Base-by-base conservation (phyloP, 2,113 vertebrate genomes). In the Mohoua ochrocephala region DNA sequence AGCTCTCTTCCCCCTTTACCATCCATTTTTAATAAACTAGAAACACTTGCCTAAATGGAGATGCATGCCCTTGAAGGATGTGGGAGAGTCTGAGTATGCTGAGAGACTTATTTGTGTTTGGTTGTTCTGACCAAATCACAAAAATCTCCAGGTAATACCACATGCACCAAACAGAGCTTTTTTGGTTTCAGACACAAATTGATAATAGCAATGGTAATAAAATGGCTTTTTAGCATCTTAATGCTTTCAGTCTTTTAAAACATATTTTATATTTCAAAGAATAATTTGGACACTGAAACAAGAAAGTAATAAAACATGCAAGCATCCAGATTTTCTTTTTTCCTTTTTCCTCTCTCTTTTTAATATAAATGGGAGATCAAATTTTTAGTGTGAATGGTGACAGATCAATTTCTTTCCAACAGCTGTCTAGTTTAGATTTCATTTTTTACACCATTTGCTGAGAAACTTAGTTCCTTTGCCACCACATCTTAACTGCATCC, bases 341-440 rank as follows among this genome's bases (percentile, higher is more conserved):
- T 33, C 2, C 17, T 35, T 57, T 17, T 1, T 4, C 3, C 5
- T 6, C 16, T 11, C 14, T 3, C 0, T 33, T 64, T 52, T 81
- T 21, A 49, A 28, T 69, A 45, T 47, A 73, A 80, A 19, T 26
- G 2, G 11, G 8, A 79, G 13, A 42, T 64, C 15, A 82, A 50
- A 35, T 54, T 85, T 89, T 89, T 91, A 61, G 3, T 7, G 3
- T 59, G 21, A 50, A 44, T 84, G 17, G 9, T 67, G 65, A 67
- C 26, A 89, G 33, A 80, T 53, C 12, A 31, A 11, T 74, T 88
- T 92, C 41, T 35, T 95, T 56, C 53, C 37, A 84, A 67, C 27
- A 52, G 11, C 19, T 78, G 8, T 77, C 50, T 63, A 60, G 30
- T 49, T 89, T n/a, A 94, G 75, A 75, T 78, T 56, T 78, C 9